These are phyloP conservation scores for Muraenolepis orangiensis DNA, from an alignment of 2,797 vertebrate species.

Conservation along the genomic window DNA sequence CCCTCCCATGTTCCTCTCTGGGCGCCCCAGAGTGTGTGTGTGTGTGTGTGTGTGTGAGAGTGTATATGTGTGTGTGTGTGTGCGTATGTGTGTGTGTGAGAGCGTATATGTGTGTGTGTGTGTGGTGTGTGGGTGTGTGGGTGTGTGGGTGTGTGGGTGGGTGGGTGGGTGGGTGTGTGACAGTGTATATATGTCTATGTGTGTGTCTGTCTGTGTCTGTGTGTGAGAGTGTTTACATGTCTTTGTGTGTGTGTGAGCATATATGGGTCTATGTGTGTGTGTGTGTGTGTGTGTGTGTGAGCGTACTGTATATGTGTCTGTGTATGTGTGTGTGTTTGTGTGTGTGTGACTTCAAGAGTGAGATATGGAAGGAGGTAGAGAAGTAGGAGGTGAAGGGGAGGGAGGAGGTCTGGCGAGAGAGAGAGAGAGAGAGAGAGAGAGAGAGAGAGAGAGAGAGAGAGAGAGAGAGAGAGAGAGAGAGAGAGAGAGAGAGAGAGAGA, in stretches of 20 bases:
- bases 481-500: not conserved
- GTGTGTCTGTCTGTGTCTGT: not conserved
- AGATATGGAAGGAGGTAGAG: not conserved
- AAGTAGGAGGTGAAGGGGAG: not conserved
- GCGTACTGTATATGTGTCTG: not conserved
- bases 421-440: constrained; percentile 3
- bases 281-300: not conserved
- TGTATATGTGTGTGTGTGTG: not conserved
- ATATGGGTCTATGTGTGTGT: not conserved
- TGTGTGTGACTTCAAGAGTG: no score
- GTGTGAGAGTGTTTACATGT: not conserved
- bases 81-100: not conserved
- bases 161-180: not conserved
- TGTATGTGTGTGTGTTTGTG: not conserved
- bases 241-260: not conserved
- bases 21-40: constrained; percentile 1
- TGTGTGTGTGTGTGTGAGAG: not conserved
- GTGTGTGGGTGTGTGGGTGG: not conserved
- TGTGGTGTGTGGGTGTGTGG: not conserved
- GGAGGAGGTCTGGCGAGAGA: constrained; percentile 17
- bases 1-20: constrained; percentile 5
- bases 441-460: no score
- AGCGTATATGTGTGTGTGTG: not conserved
- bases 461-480: not conserved
- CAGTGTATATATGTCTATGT: not conserved